These are phyloP conservation scores for Myanophis thanlyinensis DNA, from an alignment of 2,113 vertebrate genomes.

Conservation along the genomic window DNA sequence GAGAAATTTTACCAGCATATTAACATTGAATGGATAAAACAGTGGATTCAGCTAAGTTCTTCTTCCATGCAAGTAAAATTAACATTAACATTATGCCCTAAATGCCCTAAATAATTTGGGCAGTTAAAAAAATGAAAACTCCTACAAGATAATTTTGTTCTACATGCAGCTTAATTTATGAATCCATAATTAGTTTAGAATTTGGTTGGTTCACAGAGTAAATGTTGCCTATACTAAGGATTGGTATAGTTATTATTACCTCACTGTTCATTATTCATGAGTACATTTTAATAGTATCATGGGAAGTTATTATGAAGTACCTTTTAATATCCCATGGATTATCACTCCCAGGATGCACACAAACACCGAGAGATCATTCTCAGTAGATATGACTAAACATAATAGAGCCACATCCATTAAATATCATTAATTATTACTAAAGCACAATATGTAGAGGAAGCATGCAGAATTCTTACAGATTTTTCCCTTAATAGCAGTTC, in stretches of 20 bases:
- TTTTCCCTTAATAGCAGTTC: neutral
- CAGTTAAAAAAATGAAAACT: neutral
- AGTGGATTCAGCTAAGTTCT: neutral
- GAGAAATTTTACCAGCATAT: neutral
- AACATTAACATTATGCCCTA: too few species aligned
- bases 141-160: neutral
- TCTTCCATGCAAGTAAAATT: neutral
- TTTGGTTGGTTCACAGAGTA: neutral
- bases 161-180: neutral
- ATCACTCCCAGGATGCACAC: neutral
- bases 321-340: slow-evolving; percentile 8
- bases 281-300: neutral
- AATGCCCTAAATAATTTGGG: neutral
- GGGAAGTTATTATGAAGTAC: neutral
- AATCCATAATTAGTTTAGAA: neutral
- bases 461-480: neutral
- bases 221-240: slow-evolving; percentile 24
- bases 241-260: neutral
- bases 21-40: neutral
- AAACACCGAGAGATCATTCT: neutral
- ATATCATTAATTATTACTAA: slow-evolving; percentile 6
- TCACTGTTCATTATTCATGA: slow-evolving; percentile 26
- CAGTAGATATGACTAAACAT: slow-evolving; percentile 15
- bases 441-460: slow-evolving; percentile 2
- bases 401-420: slow-evolving; percentile 4